Evolutionary conservation across 2,888 invertebrate species (phyloP).

Genomic region (Epirrhoe tristata): DNA sequence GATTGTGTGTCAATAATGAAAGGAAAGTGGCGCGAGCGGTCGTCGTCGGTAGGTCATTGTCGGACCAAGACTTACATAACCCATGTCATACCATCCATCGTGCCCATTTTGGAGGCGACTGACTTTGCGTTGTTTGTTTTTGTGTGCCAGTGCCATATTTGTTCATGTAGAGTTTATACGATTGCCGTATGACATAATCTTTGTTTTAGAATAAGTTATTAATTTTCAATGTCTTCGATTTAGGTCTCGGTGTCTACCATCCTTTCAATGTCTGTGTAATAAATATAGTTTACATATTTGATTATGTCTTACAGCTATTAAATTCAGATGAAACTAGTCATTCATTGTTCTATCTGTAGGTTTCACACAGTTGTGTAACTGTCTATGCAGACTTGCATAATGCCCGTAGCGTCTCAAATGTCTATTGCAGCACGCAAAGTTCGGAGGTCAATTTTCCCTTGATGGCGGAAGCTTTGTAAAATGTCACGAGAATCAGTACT

Average conservation of each 20-base stretch:
- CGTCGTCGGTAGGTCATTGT: conserved; percentile 80
- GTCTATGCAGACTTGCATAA: conserved; percentile 52
- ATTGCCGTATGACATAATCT: conserved; percentile 37
- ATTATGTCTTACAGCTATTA: conserved; percentile 25
- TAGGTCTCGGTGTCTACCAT: background rate
- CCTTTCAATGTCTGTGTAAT: background rate
- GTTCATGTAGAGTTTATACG: conserved; percentile 38
- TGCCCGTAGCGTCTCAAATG: conserved; percentile 48
- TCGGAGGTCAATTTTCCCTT: conserved; percentile 72
- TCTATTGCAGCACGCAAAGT: conserved; percentile 57
- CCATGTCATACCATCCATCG: conserved; percentile 73
- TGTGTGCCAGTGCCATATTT: conserved; percentile 43
- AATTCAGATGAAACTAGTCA: conserved; percentile 18
- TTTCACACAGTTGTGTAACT: conserved; percentile 49
- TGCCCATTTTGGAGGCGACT: conserved; percentile 65
- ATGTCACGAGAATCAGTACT: conserved; percentile 43
- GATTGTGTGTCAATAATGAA: conserved; percentile 83
- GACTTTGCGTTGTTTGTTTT: conserved; percentile 44
- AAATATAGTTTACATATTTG: conserved; percentile 4
- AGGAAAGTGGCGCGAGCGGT: conserved; percentile 79
- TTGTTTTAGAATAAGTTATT: conserved; percentile 30
- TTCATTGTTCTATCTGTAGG: conserved; percentile 35
- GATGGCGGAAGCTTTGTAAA: conserved; percentile 65
- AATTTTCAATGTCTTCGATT: conserved; percentile 24
- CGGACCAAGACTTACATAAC: conserved; percentile 77